Evolutionary conservation across 1,140 invertebrate genomes (phyloP).

Genomic region (Bursaphelenchus mucronatus): DNA sequence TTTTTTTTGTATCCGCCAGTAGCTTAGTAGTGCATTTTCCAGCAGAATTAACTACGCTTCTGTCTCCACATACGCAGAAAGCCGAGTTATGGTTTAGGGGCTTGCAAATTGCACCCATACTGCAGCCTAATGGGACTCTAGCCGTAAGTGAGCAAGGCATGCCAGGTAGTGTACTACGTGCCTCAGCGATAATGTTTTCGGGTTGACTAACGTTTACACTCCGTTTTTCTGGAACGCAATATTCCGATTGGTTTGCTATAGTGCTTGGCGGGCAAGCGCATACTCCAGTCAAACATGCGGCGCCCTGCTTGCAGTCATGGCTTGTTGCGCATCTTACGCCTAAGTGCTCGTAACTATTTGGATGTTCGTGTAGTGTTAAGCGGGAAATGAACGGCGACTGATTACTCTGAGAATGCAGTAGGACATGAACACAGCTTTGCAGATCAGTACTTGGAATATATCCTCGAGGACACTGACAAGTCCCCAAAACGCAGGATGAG

Average conservation of each 20-base stretch:
- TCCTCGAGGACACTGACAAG: slow-evolving; percentile 47
- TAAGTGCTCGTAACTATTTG: slow-evolving; percentile 13
- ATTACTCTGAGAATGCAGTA: slow-evolving; percentile 27
- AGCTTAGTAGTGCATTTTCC: slow-evolving; percentile 39
- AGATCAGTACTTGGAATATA: slow-evolving; percentile 37
- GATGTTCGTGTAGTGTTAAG: slow-evolving; percentile 7
- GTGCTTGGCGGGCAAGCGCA: slow-evolving; percentile 40
- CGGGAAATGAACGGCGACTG: neutral
- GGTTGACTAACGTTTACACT: too few species aligned
- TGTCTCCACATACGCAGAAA: slow-evolving; percentile 29
- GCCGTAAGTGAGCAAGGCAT: too few species aligned
- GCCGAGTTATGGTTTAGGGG: neutral
- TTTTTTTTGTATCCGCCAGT: slow-evolving; percentile 25
- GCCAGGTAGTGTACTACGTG: too few species aligned
- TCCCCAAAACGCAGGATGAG: slow-evolving; percentile 42
- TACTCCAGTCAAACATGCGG: slow-evolving; percentile 35
- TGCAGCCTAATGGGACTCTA: too few species aligned
- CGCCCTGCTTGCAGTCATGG: slow-evolving; percentile 35
- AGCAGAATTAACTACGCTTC: slow-evolving; percentile 41
- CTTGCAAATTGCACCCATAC: neutral
- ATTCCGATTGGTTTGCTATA: slow-evolving; percentile 25
- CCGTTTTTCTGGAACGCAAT: slow-evolving; percentile 31
- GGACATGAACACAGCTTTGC: slow-evolving; percentile 43
- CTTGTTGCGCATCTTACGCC: slow-evolving; percentile 24
- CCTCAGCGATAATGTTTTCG: too few species aligned